Base-by-base conservation (phyloP, 35 echinoderm and acorn worm genomes). In the Anneissia japonica region DNA sequence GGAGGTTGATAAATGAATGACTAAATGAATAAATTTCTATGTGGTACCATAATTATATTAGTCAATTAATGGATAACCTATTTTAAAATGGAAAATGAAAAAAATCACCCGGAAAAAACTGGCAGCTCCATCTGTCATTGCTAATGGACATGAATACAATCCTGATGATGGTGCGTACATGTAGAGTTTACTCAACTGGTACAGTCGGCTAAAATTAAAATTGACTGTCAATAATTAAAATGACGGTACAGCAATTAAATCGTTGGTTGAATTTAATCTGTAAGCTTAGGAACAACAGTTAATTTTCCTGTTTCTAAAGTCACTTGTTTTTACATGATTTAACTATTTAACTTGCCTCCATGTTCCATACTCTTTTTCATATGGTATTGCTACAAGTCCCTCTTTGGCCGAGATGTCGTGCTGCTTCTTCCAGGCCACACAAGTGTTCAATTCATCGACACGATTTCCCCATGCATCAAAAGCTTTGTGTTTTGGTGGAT, bases 401-500 rank as follows among this genome's bases (percentile, higher is more conserved):
- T 98, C 95, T 73, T 98, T 86, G 3, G 95, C 95, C 74, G 91
- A 41, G 4, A 98, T 94, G 4, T 23, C 21, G 37, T 98, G 93
- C 64, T 93, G 89, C 75, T 82, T 88, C 76, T 98, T 98, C 95
- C 95, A 98, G 32, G 95, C 95, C 21, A 86, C 46, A 85, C 87
- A 91, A 38, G 91, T 98, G 31, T 94, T 77, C 3, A 98, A 37
- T 31, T 91, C 46, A 81, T 98, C 95, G 0, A 93, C 84, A 31
- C 91, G 39, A 41, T 91, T 98, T 28, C 95, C 95, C 95, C 95
- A 98, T 0, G 95, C 95, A 91, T 98, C 95, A 84, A 86, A 98
- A 31, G 89, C 81, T 75, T 83, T 23, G 26, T 86, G 81, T 14
- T 86, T 81, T 4, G 95, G 95, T 23, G 76, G 89, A 74, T 91